These are phyloP conservation scores for Prinia subflava DNA, from an alignment of 2,113 vertebrate genomes.

Conservation along the genomic window DNA sequence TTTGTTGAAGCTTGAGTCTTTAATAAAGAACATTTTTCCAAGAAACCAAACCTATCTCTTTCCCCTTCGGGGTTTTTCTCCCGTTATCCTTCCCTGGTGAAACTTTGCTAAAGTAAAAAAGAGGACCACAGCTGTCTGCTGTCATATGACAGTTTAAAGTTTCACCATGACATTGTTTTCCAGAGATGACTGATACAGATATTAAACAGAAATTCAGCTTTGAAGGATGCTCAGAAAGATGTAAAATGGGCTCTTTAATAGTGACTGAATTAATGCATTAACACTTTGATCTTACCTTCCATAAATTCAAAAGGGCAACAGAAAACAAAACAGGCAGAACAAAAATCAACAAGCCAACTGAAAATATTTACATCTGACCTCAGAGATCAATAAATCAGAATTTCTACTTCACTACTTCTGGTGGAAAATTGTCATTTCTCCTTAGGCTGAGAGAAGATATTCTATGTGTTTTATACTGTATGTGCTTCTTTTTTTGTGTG, in stretches of 20 bases:
- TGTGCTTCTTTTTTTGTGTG: background rate
- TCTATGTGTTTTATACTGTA: background rate
- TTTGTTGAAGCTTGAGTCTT: background rate
- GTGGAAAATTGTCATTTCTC: background rate
- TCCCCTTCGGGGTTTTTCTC: slow-evolving; percentile 16
- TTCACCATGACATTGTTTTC: background rate
- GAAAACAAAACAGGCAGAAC: background rate
- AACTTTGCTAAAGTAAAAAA: background rate
- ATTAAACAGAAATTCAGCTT: background rate
- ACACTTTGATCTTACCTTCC: background rate
- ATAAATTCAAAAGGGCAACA: background rate
- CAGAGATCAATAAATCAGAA: slow-evolving; percentile 16
- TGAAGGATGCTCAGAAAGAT: background rate
- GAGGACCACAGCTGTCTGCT: background rate
- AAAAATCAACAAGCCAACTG: background rate
- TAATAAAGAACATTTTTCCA: slow-evolving; percentile 11
- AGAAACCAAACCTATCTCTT: slow-evolving; percentile 29
- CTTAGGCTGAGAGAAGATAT: background rate
- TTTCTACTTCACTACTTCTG: background rate
- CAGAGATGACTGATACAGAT: background rate
- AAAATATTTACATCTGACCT: background rate
- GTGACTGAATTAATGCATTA: slow-evolving; percentile 12
- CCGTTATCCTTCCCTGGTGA: background rate
- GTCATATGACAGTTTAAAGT: background rate
- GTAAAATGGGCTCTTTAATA: background rate